Percentiles rank a stretch among this genome's conserved stretches.
Evolutionary conservation across 2,113 vertebrate species (phyloP).

Genomic region (Rostratula benghalensis): DNA sequence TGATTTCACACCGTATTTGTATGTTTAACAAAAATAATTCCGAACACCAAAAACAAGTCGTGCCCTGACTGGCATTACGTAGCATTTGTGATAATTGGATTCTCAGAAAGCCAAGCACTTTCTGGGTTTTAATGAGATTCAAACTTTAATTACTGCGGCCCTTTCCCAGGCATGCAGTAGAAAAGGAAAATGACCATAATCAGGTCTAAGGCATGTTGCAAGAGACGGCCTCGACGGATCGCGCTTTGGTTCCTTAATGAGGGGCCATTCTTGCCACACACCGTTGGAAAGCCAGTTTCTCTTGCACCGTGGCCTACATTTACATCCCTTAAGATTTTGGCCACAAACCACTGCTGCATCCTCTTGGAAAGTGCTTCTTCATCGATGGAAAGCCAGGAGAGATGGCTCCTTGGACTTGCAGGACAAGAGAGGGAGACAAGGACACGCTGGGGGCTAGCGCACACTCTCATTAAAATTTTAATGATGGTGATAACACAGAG

Average conservation of each 20-base stretch:
- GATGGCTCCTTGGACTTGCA: not conserved
- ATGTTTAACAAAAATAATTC: slow-evolving; percentile 47
- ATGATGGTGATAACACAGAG: not conserved
- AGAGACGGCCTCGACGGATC: not conserved
- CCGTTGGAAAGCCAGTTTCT: slow-evolving; percentile 11
- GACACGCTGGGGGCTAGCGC: accelerated
- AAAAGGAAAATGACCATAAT: slow-evolving; percentile 61
- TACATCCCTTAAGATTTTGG: not conserved
- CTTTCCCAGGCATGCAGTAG: slow-evolving; percentile 55
- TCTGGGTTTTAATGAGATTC: slow-evolving; percentile 63
- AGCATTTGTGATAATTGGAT: slow-evolving; percentile 62
- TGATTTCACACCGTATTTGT: slow-evolving; percentile 45
- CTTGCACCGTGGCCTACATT: not conserved
- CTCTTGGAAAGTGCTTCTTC: not conserved
- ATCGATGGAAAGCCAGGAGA: not conserved
- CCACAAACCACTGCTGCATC: not conserved
- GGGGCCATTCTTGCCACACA: slow-evolving; percentile 13
- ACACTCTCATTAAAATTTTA: not conserved
- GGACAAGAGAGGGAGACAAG: not conserved
- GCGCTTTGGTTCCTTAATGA: slow-evolving; percentile 23
- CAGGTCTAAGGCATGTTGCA: slow-evolving; percentile 29
- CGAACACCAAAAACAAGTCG: slow-evolving; percentile 29
- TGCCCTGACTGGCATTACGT: slow-evolving; percentile 40
- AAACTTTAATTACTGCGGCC: slow-evolving; percentile 59
- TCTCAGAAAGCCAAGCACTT: slow-evolving; percentile 67